Base-by-base conservation (phyloP, 2,888 invertebrate genomes). In the Pandemis cinnamomeana region DNA sequence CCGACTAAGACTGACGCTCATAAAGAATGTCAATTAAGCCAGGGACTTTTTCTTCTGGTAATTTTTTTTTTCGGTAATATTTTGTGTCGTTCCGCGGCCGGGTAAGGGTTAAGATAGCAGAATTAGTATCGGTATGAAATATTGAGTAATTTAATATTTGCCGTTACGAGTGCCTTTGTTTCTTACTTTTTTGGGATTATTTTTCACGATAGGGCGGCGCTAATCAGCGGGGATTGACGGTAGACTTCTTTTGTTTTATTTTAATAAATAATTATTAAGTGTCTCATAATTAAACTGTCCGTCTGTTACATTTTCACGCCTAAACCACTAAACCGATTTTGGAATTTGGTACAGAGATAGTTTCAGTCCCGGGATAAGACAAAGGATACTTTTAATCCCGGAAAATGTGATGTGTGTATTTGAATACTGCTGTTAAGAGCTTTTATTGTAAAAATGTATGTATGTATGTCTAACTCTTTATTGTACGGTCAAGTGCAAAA, bases 11-110 rank as follows among this genome's bases (percentile, higher is more conserved):
- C 93, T 93, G 93, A 92, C 94, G 93, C 87, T 90, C 93, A 93
- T 94, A 94, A 94, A 94, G 94, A 94, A 94, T 94, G 94, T 93
- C 94, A 94, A 94, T 94, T 94, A 94, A 89, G 90, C 78, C 78
- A 83, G 88, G 89, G 91, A 90, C 91, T 87, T 90, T 92, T 90
- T 88, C 87, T 91, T 89, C 86, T 82, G 85, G 83, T 83, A 84
- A 83, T 83, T 81, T 81, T 83, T 82, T 82, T 83, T 82, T 80
- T 75, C 27, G 79, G 84, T 79, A 85, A 86, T 86, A 86, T 85
- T 92, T 92, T 88, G 87, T 90, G 92, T 91, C 92, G 91, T 90
- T 87, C 86, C 90, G 89, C 87, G 89, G 89, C 89, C 83, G 83
- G 87, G 86, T 86, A 92, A 91, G 93, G 94, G 94, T 93, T 93